phyloP scores from a whole-genome alignment of 2,113 vertebrate species.

The Lates calcarifer region DNA sequence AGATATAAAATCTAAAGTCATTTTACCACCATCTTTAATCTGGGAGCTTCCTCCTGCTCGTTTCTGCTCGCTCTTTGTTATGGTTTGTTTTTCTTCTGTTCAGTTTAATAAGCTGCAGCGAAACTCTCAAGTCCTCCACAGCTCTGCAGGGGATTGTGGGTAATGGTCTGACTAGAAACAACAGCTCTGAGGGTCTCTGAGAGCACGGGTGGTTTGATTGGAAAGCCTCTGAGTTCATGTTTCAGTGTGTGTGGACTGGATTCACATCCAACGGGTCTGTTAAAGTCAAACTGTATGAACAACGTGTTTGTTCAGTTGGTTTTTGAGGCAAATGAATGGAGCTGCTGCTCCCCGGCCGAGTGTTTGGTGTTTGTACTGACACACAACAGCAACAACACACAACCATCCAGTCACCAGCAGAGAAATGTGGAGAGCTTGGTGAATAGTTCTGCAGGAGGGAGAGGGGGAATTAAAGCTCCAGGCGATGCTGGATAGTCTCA shows the following conservation, averaged over 20 bases:
- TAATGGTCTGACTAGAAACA: conserved; percentile 40
- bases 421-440: neutral
- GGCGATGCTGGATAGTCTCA: neutral
- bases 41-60: neutral
- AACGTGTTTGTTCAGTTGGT: neutral
- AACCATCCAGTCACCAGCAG: fast-evolving
- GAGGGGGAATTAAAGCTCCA: neutral
- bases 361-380: too few relatives aligned
- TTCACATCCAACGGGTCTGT: neutral
- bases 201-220: conserved; percentile 9
- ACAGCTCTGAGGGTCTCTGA: conserved; percentile 13
- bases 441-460: neutral
- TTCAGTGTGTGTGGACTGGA: neutral
- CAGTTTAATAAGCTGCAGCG: conserved; percentile 1
- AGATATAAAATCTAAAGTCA: neutral
- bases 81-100: neutral
- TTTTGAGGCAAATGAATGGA: neutral
- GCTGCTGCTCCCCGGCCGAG: too few relatives aligned
- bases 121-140: neutral
- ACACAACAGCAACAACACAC: too few relatives aligned
- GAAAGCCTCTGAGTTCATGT: neutral
- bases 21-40: neutral
- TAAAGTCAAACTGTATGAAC: neutral
- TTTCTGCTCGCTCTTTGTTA: too few relatives aligned
- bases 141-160: conserved; percentile 51